Conservation (phyloP, 2,888 invertebrate genomes). For the Lithophane semibrunnea region DNA sequence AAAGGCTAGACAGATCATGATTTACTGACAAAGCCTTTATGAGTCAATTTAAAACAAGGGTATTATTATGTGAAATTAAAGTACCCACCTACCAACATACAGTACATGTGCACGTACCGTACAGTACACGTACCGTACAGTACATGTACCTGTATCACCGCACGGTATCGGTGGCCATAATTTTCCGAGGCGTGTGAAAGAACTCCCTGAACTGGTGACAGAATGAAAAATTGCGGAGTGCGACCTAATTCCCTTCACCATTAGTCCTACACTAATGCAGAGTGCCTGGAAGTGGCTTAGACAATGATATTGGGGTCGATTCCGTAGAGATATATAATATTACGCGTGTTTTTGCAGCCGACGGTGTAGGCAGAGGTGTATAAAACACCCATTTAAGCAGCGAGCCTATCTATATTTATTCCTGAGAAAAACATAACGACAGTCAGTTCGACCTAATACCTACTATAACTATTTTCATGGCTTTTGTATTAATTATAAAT, state of each 20-base stretch:
- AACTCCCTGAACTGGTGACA: slow-evolving; percentile 70
- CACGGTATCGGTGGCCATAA: slow-evolving; percentile 63
- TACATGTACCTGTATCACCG: slow-evolving; percentile 44
- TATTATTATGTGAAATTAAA: slow-evolving; percentile 7
- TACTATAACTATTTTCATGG: no score
- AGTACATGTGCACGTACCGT: slow-evolving; percentile 5
- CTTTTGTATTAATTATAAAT: no score
- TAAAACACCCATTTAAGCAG: neutral
- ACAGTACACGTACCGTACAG: neutral
- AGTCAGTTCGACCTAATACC: neutral
- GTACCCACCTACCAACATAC: neutral
- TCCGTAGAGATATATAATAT: neutral
- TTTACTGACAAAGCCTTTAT: neutral
- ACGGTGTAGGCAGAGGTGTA: neutral
- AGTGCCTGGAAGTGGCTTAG: slow-evolving; percentile 51
- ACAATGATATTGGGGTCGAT: neutral
- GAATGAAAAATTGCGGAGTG: slow-evolving; percentile 80
- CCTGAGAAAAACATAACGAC: neutral
- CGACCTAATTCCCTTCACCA: slow-evolving; percentile 74
- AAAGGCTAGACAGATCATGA: no score
- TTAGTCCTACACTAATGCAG: slow-evolving; percentile 66
- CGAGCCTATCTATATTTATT: neutral
- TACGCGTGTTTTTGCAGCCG: neutral
- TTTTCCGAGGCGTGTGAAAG: slow-evolving; percentile 62
- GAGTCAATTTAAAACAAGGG: neutral